Conservation (phyloP, 2,888 invertebrate genomes). For the Marronus borbonicus region DNA sequence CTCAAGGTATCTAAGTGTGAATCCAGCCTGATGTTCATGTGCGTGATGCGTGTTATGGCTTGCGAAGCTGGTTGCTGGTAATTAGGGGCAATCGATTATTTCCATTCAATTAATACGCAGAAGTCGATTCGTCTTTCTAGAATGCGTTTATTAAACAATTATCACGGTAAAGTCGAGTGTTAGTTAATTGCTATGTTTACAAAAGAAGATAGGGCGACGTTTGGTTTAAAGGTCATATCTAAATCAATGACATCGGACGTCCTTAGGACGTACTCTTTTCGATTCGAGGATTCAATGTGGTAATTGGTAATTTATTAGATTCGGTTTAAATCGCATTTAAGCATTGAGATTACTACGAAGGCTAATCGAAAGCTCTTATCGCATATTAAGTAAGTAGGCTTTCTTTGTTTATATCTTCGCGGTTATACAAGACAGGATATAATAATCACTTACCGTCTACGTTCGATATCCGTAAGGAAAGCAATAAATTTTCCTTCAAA, state of each 20-base stretch:
- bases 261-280: background rate
- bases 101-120: background rate
- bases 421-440: constrained; percentile 8
- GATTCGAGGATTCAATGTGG: background rate
- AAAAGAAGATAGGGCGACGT: constrained; percentile 6
- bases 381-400: constrained; percentile 26
- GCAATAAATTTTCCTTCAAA: background rate
- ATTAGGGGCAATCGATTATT: background rate
- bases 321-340: background rate
- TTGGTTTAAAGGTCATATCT: constrained; percentile 37
- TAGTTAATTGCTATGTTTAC: constrained; percentile 35
- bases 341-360: background rate
- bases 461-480: background rate
- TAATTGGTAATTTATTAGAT: background rate
- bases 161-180: constrained; percentile 14
- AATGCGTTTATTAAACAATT: background rate
- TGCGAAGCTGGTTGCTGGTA: background rate
- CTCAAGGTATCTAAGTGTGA: background rate
- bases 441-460: background rate
- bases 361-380: constrained; percentile 19
- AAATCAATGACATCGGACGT: constrained; percentile 26
- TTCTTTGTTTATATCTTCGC: constrained; percentile 4
- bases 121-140: background rate
- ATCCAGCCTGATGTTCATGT: constrained; percentile 4
- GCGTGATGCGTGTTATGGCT: background rate